Evolutionary conservation across 1,140 invertebrate genomes (phyloP).

Genomic region (Bradysia coprophila): DNA sequence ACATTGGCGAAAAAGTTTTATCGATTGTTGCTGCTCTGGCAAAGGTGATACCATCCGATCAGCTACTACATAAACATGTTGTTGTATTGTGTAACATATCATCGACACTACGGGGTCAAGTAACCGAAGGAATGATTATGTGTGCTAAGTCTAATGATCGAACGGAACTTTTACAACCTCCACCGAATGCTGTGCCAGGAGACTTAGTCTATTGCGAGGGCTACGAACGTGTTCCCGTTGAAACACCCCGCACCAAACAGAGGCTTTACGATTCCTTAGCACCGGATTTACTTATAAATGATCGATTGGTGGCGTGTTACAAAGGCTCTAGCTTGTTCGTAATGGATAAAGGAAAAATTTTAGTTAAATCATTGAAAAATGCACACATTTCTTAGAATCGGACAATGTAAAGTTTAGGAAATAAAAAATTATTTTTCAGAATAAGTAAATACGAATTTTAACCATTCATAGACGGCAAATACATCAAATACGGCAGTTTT

Average conservation of each 20-base stretch:
- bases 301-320: background rate
- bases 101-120: conserved; percentile 78
- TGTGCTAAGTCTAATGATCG: conserved; percentile 35
- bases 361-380: background rate
- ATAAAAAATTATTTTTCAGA: too few species aligned
- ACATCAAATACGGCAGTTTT: too few species aligned
- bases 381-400: background rate
- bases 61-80: conserved; percentile 72
- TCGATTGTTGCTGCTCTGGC: conserved; percentile 76
- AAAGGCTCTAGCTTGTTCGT: background rate
- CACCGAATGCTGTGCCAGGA: background rate
- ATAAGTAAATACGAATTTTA: too few species aligned
- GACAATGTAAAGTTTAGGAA: too few species aligned
- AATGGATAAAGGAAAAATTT: background rate
- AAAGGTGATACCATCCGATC: conserved; percentile 69
- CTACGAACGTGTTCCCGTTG: background rate
- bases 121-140: conserved; percentile 78
- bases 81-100: conserved; percentile 84
- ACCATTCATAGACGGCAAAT: too few species aligned
- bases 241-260: background rate
- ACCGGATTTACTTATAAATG: background rate
- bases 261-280: background rate
- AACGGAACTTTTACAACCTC: background rate
- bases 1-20: conserved; percentile 48
- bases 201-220: background rate